Percentiles rank a stretch among this genome's conserved stretches.
Conservation (phyloP, 2,888 invertebrate species). For the Cheilosia grossa region DNA sequence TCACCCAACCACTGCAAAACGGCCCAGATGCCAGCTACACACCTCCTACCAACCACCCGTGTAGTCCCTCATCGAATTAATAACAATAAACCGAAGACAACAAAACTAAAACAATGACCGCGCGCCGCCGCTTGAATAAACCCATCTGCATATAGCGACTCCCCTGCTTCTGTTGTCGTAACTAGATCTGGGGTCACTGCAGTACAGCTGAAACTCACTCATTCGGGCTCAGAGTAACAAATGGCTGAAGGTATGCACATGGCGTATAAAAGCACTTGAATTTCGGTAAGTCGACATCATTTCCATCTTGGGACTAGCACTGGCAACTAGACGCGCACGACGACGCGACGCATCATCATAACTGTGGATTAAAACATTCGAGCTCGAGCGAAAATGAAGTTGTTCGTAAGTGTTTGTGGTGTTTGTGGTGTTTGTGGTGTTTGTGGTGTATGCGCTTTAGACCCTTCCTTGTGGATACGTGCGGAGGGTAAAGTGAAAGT, state of each 20-base stretch:
- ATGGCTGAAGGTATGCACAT: conserved; percentile 48
- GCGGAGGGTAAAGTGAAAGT: conserved; percentile 66
- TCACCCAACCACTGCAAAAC: neutral
- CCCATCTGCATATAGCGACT: conserved; percentile 37
- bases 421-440: conserved; percentile 27
- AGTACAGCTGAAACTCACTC: conserved; percentile 33
- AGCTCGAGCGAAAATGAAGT: conserved; percentile 68
- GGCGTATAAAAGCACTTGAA: conserved; percentile 76
- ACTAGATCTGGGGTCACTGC: conserved; percentile 67
- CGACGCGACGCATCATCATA: conserved; percentile 33
- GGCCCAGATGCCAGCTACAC: conserved; percentile 6
- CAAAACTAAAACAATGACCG: conserved; percentile 58
- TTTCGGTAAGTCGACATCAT: conserved; percentile 75
- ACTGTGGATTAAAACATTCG: conserved; percentile 63
- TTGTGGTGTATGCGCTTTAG: conserved; percentile 6
- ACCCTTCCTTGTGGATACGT: conserved; percentile 57
- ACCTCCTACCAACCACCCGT: neutral
- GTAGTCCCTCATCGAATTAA: conserved; percentile 46
- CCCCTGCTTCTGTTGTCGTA: conserved; percentile 43
- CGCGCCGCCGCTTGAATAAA: conserved; percentile 36
- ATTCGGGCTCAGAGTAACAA: conserved; percentile 17
- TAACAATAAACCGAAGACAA: conserved; percentile 42
- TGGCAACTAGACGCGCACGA: conserved; percentile 39
- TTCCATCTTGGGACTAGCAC: conserved; percentile 68
- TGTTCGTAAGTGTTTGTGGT: conserved; percentile 72